Percentiles rank a stretch among this genome's conserved stretches.
These are phyloP conservation scores for Galeopterus variegatus DNA, from an alignment of 2,113 vertebrate genomes.

Conservation along the genomic window DNA sequence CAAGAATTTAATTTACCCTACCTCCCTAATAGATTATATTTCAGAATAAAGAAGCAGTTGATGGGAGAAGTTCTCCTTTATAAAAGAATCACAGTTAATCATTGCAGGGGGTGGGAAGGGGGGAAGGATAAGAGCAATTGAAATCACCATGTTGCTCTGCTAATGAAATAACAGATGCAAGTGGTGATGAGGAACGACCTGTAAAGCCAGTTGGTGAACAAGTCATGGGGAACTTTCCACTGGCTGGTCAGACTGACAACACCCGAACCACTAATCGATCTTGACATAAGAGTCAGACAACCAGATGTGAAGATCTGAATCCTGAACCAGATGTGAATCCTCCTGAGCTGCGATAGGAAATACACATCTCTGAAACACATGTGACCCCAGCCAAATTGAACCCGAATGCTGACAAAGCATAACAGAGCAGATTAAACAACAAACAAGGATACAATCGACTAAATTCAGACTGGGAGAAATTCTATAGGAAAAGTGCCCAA, in stretches of 20 bases:
- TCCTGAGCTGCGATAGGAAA: neutral
- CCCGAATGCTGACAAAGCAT: neutral
- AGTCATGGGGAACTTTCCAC: neutral
- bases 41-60: neutral
- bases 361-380: neutral
- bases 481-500: neutral
- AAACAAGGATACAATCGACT: neutral
- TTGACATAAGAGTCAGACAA: neutral
- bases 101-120: neutral
- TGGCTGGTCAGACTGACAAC: neutral
- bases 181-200: neutral
- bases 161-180: neutral
- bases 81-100: neutral
- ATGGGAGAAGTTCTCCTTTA: neutral
- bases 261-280: neutral
- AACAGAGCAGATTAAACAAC: neutral
- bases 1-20: conserved; percentile 10
- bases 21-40: neutral
- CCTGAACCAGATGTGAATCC: neutral
- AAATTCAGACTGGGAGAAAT: conserved; percentile 6
- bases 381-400: neutral
- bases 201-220: neutral
- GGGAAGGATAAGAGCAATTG: neutral
- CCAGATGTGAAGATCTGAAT: neutral
- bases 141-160: neutral